Base-by-base conservation (phyloP, 2,113 vertebrate species). In the Alligator mississippiensis region DNA sequence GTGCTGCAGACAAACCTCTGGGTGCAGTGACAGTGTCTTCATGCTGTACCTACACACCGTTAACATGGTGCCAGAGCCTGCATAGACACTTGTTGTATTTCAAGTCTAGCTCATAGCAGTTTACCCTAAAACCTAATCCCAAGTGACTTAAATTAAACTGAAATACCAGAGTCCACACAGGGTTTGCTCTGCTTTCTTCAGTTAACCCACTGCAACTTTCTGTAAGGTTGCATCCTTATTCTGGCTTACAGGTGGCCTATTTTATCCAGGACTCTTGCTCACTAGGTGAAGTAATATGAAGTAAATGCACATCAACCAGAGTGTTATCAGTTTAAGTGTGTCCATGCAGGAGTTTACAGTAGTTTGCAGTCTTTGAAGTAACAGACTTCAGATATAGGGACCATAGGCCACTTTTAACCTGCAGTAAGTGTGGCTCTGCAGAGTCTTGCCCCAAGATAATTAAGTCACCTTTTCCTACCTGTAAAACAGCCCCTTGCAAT, bases 81-180 rank as follows among this genome's bases (percentile, higher is more conserved):
- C 17, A 9, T 9, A 66, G 64, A 66, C 17, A n/a, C 64, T 66
- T 9, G 17, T n/a, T 66, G 28, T 27, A 66, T n/a, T 17, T 18
- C 17, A n/a, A 66, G 64, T 9, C 7, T 28, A 17, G 64, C 7
- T n/a, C 17, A 66, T 66, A n/a, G 28, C n/a, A 28, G 15, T 66
- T n/a, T n/a, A 66, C 27, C 28, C n/a, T 66, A 27, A 66, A 66
- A 66, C 64, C 28, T 66, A 28, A 28, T 80, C 92, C 90, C 84
- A 86, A 82, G 72, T 89, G 79, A 76, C n/a, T 90, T 90, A 88
- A 83, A 82, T 12, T 70, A 80, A 88, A 85, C 19, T 64, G 66
- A 72, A 93, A 85, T 87, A 75, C 16, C 15, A 66, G 82, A 77
- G 91, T 87, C 88, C 87, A 85, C 60, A 66, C 61, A 82, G 5